phyloP scores from a whole-genome alignment of 2,888 invertebrate species.

The Vandiemenella viatica region DNA sequence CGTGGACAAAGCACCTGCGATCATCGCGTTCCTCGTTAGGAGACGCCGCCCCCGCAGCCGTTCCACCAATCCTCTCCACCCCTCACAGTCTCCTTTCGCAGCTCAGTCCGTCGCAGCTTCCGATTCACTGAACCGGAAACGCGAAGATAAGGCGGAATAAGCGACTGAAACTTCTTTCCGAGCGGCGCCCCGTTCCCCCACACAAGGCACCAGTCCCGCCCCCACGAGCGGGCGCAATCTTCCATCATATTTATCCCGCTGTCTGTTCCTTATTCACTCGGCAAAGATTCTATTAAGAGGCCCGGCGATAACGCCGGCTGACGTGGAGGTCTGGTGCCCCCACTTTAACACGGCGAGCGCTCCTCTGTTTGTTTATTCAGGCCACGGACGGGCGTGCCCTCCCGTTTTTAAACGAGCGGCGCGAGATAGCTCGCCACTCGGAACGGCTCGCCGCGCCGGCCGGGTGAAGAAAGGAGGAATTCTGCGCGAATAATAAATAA shows the following conservation, averaged over 20 bases:
- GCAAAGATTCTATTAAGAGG: background rate
- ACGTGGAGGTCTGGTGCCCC: too few species aligned
- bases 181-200: background rate
- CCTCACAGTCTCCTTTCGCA: slow-evolving; percentile 21
- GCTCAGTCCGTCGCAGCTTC: slow-evolving; percentile 23
- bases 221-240: background rate
- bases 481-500: too few species aligned
- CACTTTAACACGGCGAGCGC: too few species aligned
- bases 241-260: background rate
- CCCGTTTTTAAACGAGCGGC: too few species aligned
- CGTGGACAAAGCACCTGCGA: too few species aligned
- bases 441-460: too few species aligned
- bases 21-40: too few species aligned
- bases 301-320: background rate
- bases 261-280: background rate
- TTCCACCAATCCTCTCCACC: slow-evolving; percentile 1
- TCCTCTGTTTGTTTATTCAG: too few species aligned
- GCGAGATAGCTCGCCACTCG: too few species aligned
- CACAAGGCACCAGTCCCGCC: too few species aligned
- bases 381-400: too few species aligned
- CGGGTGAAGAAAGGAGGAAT: too few species aligned
- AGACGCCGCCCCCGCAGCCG: background rate
- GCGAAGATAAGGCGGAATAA: slow-evolving; percentile 27
- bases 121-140: slow-evolving; percentile 31
- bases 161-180: slow-evolving; percentile 6